Conservation (phyloP, 2,888 invertebrate genomes). For the Drosophila planitibia region DNA sequence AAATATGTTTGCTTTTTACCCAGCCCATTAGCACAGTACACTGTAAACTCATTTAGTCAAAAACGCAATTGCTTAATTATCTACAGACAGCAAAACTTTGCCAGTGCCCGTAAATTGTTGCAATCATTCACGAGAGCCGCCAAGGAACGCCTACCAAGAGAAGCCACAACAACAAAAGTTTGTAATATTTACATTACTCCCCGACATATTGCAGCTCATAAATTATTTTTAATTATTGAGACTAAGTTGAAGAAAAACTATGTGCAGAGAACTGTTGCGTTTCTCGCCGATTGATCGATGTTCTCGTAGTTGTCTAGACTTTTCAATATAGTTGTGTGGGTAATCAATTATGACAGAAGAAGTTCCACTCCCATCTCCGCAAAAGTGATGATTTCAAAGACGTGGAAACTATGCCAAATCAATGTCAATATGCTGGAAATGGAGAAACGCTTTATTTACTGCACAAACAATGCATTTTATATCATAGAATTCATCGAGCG, state of each 20-base stretch:
- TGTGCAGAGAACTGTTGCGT: conserved; percentile 36
- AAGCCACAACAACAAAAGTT: conserved; percentile 25
- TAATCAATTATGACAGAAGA: conserved; percentile 48
- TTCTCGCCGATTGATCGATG: conserved; percentile 53
- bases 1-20: conserved; percentile 2
- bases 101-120: conserved; percentile 60
- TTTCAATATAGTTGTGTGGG: conserved; percentile 40
- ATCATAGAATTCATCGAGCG: conserved; percentile 9
- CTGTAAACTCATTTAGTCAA: conserved; percentile 73
- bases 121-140: conserved; percentile 66
- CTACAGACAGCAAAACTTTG: conserved; percentile 59
- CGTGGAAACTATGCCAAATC: conserved; percentile 67
- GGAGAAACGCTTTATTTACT: conserved; percentile 56
- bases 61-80: conserved; percentile 82
- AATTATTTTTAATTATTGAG: conserved; percentile 78
- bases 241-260: conserved; percentile 37
- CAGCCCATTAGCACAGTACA: conserved; percentile 22
- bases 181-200: conserved; percentile 65
- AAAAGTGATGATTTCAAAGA: conserved; percentile 25
- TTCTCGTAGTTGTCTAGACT: conserved; percentile 25
- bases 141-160: conserved; percentile 17
- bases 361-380: background rate
- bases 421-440: conserved; percentile 58
- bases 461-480: conserved; percentile 50
- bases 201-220: conserved; percentile 74